Evolutionary conservation across 2,797 vertebrate species (phyloP), one percentile per base, ranked within the genome.

Genomic region (Halcyon badia): DNA sequence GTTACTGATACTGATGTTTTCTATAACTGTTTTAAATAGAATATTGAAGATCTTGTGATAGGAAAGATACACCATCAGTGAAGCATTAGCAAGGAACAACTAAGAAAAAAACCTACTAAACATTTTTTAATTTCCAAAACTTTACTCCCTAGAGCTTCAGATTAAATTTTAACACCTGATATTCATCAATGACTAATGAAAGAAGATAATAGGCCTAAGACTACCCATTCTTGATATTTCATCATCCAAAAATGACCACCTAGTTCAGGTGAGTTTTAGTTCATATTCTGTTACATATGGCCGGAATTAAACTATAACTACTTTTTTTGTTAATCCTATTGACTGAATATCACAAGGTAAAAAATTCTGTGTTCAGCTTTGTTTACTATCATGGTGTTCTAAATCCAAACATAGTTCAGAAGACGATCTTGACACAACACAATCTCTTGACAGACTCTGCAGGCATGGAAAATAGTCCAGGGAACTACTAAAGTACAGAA

Each of bases 111-210:
- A 9, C 42, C 42, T 89, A 17, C 54, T 52, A 65, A 73, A 77
- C 1, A 3, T 54, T 41, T 83, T 81, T 81, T 83, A 79, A 72
- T 71, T 97, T 89, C 69, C 60, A 77, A 61, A 94, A 33, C 30
- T 96, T 96, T 83, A 78, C 18, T 90, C 69, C 30, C 61, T 60
- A 69, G 54, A 75, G 25, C 9, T 86, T 68, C 49, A 83, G 79
- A 92, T 82, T 87, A 88, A 44, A 61, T 69, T 87, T 77, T 83
- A 84, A 26, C 31, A 84, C 28, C 69, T 95, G 61, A 54, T 90
- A 81, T 83, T 94, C 71, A 79, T 70, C 92, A 96, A 87, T 77
- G 39, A 60, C 35, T 86, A 89, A 91, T 87, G 90, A 81, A 88
- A 90, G 41, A 96, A 26, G 64, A 86, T 86, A 94, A 94, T 70